phyloP scores from a whole-genome alignment of 2,888 invertebrate species.

The Colostygia pectinataria region DNA sequence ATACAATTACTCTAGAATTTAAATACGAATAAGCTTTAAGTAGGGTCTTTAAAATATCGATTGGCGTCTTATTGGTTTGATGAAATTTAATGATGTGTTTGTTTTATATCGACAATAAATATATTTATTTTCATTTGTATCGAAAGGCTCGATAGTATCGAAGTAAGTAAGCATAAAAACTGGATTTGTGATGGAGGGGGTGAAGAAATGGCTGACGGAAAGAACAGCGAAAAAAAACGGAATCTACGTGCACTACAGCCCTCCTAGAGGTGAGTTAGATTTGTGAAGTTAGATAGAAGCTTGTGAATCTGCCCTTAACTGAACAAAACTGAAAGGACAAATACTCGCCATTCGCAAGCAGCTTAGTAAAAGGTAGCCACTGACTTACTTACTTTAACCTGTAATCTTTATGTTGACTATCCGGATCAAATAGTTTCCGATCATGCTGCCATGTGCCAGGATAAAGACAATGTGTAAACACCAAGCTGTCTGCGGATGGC shows the following conservation, averaged over 20 bases:
- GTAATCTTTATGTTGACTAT: too few relatives aligned
- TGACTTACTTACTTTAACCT: too few relatives aligned
- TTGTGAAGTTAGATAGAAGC: too few relatives aligned
- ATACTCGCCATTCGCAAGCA: too few relatives aligned
- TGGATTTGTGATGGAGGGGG: conserved; percentile 55
- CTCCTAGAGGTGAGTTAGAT: conserved; percentile 85
- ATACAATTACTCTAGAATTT: conserved; percentile 42
- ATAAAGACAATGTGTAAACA: conserved; percentile 37
- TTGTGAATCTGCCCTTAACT: too few relatives aligned
- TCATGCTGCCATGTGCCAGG: conserved; percentile 21
- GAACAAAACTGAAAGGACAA: too few relatives aligned
- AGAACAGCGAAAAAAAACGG: conserved; percentile 69
- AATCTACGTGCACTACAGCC: conserved; percentile 85
- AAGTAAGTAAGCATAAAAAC: neutral
- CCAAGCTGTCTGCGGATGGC: conserved; percentile 30
- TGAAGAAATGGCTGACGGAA: conserved; percentile 63
- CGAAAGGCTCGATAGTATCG: neutral
- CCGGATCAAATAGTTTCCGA: conserved; percentile 9
- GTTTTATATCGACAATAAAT: too few relatives aligned
- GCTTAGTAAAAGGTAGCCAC: too few relatives aligned
- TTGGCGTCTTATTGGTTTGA: too few relatives aligned
- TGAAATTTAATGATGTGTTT: too few relatives aligned
- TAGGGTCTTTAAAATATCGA: conserved; percentile 3
- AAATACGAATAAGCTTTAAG: neutral
- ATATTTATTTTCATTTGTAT: too few relatives aligned